Base-by-base conservation (phyloP, 1,140 invertebrate genomes). In the Proctacanthus coquilletti region DNA sequence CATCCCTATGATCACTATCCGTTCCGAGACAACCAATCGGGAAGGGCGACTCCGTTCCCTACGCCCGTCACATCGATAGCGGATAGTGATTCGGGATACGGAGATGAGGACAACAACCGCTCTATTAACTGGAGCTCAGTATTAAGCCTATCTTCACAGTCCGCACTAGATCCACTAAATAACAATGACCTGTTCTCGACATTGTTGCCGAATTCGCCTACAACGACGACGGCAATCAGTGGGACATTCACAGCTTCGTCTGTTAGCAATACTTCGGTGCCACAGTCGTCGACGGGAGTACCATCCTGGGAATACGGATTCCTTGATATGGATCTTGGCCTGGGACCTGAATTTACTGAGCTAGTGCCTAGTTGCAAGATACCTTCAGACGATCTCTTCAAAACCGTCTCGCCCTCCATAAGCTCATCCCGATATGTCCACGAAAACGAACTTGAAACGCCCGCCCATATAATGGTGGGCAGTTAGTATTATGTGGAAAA, bases 41-140 rank as follows among this genome's bases (percentile, higher is more conserved):
- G 68, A 25, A 66, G 70, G 47, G 70, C 68, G 45, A 80, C 73
- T 40, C 76, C 72, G 11, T 75, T 72, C 46, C 73, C 71, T 18
- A n/a, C n/a, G n/a, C n/a, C n/a, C n/a, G 15, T 43, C n/a, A 44
- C 36, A 18, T 21, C 45, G 6, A 21, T 50, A 25, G 68, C 70
- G 39, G 75, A 76, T 59, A 72, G 68, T 10, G 80, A 84, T 56
- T 80, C 79, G 1, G 75, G 80, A 35, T 77, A 81, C 56, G 77
- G 78, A 47, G 79, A 84, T 52, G 80, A 80, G 47, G 80, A 84
- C 54, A 70, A 70, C 29, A 71, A 68, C 14, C 70, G 79, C 34
- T 73, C 77, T 42, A 87, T 89, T 54, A 86, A 88, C 61, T 89
- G 86, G 85, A 81, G 85, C 49, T 87, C 84, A 20, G 85, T 89